These are phyloP conservation scores for Eleginops maclovinus DNA, from an alignment of 2,113 vertebrate genomes.

Conservation along the genomic window DNA sequence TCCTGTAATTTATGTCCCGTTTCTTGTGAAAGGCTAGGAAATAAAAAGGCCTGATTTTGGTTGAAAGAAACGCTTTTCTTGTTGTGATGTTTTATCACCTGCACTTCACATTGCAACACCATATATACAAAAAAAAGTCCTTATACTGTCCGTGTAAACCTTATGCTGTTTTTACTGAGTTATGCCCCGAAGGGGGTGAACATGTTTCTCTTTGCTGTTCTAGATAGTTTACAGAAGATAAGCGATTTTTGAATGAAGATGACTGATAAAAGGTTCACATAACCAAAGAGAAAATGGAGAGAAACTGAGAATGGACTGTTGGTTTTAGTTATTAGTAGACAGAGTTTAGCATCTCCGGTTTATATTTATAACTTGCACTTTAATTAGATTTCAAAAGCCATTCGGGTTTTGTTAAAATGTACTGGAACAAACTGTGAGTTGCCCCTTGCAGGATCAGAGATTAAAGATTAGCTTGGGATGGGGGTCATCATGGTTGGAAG, in stretches of 20 bases:
- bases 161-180: too few relatives aligned
- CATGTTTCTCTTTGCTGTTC: not conserved
- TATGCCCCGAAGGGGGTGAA: not conserved
- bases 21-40: too few relatives aligned
- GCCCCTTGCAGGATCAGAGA: slow-evolving; percentile 9
- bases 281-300: not conserved
- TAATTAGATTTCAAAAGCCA: not conserved
- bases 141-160: too few relatives aligned
- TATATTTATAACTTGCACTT: not conserved
- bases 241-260: not conserved
- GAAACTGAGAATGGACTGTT: not conserved
- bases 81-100: too few relatives aligned
- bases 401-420: not conserved
- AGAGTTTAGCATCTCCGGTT: too few relatives aligned
- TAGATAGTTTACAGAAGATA: slow-evolving; percentile 1
- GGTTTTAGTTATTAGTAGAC: too few relatives aligned
- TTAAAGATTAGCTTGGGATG: slow-evolving; percentile 14
- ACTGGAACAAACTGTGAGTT: not conserved
- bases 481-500: slow-evolving; percentile 7
- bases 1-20: too few relatives aligned
- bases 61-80: too few relatives aligned
- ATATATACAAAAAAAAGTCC: too few relatives aligned
- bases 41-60: too few relatives aligned
- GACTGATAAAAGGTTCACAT: not conserved
- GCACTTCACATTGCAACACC: too few relatives aligned